These are phyloP conservation scores for Drosophila bunnanda DNA, from an alignment of 2,888 invertebrate genomes.

Conservation along the genomic window DNA sequence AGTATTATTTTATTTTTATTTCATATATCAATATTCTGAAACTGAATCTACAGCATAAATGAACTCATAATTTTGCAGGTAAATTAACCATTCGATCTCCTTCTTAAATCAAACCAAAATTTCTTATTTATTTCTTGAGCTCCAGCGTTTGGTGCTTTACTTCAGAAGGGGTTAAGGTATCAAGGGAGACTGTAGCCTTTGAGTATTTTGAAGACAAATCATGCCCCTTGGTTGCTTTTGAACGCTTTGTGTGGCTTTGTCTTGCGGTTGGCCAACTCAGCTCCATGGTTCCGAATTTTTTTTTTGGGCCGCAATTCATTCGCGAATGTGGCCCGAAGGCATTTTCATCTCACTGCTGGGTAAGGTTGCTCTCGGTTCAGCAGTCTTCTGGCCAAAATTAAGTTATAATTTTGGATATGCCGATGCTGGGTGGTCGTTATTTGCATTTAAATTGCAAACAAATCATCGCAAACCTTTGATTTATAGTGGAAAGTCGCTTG, in stretches of 20 bases:
- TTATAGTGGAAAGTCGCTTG: slow-evolving; percentile 66
- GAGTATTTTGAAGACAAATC: slow-evolving; percentile 72
- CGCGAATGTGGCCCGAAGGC: slow-evolving; percentile 59
- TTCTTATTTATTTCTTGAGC: slow-evolving; percentile 37
- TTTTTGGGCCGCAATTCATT: slow-evolving; percentile 55
- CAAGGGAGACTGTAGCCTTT: neutral
- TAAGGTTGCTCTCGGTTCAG: slow-evolving; percentile 30
- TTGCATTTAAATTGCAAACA: slow-evolving; percentile 81
- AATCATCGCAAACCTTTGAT: slow-evolving; percentile 71
- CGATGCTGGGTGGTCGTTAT: slow-evolving; percentile 69
- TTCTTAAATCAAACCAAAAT: slow-evolving; percentile 24
- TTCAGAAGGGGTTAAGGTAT: neutral
- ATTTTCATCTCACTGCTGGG: slow-evolving; percentile 55
- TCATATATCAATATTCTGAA: neutral
- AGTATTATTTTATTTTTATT: too few relatives aligned
- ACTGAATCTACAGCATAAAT: neutral
- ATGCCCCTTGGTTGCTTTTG: slow-evolving; percentile 63
- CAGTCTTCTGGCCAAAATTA: slow-evolving; percentile 61
- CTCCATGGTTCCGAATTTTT: neutral
- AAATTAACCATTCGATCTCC: slow-evolving; percentile 44
- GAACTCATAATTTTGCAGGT: slow-evolving; percentile 10
- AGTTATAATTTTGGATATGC: slow-evolving; percentile 71
- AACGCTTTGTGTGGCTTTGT: slow-evolving; percentile 69
- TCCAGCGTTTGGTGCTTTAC: slow-evolving; percentile 1
- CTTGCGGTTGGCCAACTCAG: slow-evolving; percentile 36